Evolutionary conservation across 2,888 invertebrate genomes (phyloP), one percentile per base, ranked within the genome.

Genomic region (Cerceris ruficornis): DNA sequence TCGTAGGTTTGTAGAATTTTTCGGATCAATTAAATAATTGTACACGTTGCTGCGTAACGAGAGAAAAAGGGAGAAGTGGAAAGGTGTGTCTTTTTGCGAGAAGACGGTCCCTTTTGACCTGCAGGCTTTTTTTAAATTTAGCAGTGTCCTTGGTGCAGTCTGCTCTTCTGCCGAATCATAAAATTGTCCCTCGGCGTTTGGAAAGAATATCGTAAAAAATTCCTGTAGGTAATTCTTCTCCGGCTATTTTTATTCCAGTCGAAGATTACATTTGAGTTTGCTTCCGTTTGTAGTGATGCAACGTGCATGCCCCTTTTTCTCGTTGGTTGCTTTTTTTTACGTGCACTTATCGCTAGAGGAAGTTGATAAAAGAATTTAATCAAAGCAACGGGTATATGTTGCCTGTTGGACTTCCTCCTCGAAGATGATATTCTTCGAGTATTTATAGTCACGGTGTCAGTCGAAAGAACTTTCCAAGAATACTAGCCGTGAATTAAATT

Each of bases 291-390:
- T 1, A n/a, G 50, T 50, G 50, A 50, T 50, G 50, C n/a, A 50
- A 50, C 50, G 11, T 46, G 8, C 11, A 8, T 46, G 9, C 8
- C 11, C 50, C 6, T 50, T 50, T 50, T 50, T n/a, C 11, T n/a
- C 50, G 50, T 2, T 50, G n/a, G 6, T 42, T 9, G 43, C 43
- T 55, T 43, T 52, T 57, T 6, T 60, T 60, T 54, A 7, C 58
- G n/a, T 17, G 13, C 13, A 52, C 50, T 85, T 83, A 79, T 83
- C 81, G 39, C 42, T 60, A 74, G 75, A 75, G 84, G 84, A 84
- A 82, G 84, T 82, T 75, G 84, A 84, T 84, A 84, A 78, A 73
- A 55, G 55, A 68, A 75, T 73, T 75, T 80, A 82, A 84, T 80
- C 80, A 68, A 80, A 69, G 42, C 54, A 49, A 43, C 52, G 70